Percentiles rank a stretch among this genome's conserved stretches.
Conservation (phyloP, 2,888 invertebrate species). For the Teinopalpus imperialis region DNA sequence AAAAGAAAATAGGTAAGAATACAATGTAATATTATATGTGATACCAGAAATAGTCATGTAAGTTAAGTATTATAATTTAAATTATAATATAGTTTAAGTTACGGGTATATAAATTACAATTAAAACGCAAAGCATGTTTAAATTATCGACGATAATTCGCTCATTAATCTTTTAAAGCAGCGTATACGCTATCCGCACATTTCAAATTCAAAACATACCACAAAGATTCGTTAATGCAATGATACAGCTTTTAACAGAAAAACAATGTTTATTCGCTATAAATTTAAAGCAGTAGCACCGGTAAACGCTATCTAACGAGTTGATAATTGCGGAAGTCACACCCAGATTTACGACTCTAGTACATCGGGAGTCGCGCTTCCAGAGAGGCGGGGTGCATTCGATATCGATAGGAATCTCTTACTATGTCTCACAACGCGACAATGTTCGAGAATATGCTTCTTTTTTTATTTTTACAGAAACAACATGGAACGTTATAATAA, state of each 20-base stretch:
- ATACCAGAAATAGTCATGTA: too few species aligned
- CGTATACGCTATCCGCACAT: background rate
- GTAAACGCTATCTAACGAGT: slow-evolving; percentile 42
- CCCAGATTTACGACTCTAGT: slow-evolving; percentile 39
- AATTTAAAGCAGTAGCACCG: slow-evolving; percentile 25
- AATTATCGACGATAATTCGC: background rate
- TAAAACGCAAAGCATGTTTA: background rate
- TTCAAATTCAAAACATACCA: slow-evolving; percentile 4
- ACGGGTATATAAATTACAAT: background rate
- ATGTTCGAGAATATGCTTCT: slow-evolving; percentile 26
- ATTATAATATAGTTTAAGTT: too few species aligned
- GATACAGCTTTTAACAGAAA: slow-evolving; percentile 5
- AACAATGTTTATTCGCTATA: slow-evolving; percentile 18
- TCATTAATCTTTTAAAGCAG: background rate
- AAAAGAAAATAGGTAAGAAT: too few species aligned
- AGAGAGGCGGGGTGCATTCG: slow-evolving; percentile 27
- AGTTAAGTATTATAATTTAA: too few species aligned
- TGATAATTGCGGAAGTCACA: slow-evolving; percentile 45
- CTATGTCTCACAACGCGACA: slow-evolving; percentile 33
- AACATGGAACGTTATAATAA: too few species aligned
- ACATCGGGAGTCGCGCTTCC: slow-evolving; percentile 22
- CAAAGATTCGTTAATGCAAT: background rate
- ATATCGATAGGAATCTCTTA: slow-evolving; percentile 34
- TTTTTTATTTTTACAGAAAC: too few species aligned
- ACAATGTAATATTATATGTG: too few species aligned